phyloP scores from a whole-genome alignment of 1,140 invertebrate species.

The Drosophila santomea region DNA sequence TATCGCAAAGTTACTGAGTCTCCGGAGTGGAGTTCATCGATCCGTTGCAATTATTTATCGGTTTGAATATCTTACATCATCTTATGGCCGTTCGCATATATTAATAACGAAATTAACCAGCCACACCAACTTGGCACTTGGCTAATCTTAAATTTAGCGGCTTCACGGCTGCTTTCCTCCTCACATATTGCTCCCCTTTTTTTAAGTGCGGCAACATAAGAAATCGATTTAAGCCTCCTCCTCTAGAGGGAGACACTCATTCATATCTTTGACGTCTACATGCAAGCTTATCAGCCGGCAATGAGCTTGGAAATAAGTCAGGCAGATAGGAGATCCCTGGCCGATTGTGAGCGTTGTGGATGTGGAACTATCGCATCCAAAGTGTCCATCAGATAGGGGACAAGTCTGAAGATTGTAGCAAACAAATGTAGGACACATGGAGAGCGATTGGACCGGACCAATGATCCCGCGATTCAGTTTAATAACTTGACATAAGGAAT shows the following conservation, averaged over 20 bases:
- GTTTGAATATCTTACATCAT: conserved; percentile 74
- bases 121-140: conserved; percentile 64
- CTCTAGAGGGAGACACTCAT: conserved; percentile 22
- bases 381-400: conserved; percentile 34
- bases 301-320: conserved; percentile 70
- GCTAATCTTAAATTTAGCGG: conserved; percentile 66
- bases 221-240: conserved; percentile 72
- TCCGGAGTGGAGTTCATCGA: conserved; percentile 41
- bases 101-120: conserved; percentile 59
- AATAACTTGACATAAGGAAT: neutral
- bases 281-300: conserved; percentile 72
- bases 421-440: conserved; percentile 3
- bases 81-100: conserved; percentile 60
- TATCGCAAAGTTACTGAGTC: conserved; percentile 9
- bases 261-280: conserved; percentile 52
- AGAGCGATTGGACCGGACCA: conserved; percentile 11
- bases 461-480: neutral
- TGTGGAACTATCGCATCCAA: conserved; percentile 5
- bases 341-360: conserved; percentile 30
- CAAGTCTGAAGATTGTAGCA: conserved; percentile 6
- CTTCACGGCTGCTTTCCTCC: conserved; percentile 1
- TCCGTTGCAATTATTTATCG: conserved; percentile 78
- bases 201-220: conserved; percentile 68
- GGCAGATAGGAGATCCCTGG: conserved; percentile 64
- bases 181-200: conserved; percentile 1